These are phyloP conservation scores for Atherinosoma microstoma DNA, from an alignment of 2,797 vertebrate species.

Conservation along the genomic window DNA sequence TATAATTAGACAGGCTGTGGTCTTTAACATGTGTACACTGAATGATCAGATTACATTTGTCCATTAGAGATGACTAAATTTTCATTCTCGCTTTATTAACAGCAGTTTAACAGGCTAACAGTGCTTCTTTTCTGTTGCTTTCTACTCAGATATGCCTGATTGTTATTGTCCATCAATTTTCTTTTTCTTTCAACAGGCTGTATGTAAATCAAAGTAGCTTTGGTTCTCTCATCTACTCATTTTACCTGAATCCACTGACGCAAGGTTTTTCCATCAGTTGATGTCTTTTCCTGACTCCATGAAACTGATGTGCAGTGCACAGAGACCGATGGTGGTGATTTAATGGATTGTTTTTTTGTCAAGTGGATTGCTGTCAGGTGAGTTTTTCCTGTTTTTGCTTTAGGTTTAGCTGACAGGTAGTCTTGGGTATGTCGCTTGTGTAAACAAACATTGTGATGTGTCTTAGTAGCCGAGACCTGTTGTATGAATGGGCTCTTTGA, in stretches of 20 bases:
- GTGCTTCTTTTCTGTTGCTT: background rate
- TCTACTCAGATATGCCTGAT: constrained; percentile 22
- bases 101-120: background rate
- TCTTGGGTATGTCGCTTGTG: constrained; percentile 73
- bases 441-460: constrained; percentile 71
- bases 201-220: constrained; percentile 47
- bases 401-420: constrained; percentile 71
- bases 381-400: constrained; percentile 83
- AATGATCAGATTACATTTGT: background rate
- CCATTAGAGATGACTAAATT: constrained; percentile 11
- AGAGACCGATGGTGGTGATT: constrained; percentile 35
- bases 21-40: background rate
- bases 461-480: constrained; percentile 32
- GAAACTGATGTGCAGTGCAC: constrained; percentile 6
- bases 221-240: constrained; percentile 46
- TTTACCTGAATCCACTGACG: constrained; percentile 15
- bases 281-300: background rate
- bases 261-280: constrained; percentile 10
- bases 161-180: constrained; percentile 34
- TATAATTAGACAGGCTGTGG: background rate
- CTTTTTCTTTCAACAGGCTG: constrained; percentile 3
- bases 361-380: constrained; percentile 79
- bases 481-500: constrained; percentile 47
- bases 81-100: constrained; percentile 27
- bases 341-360: constrained; percentile 60